Percentiles rank a stretch among this genome's conserved stretches.
These are phyloP conservation scores for Calcarius lapponicus DNA, from an alignment of 2,797 vertebrate genomes.

Conservation along the genomic window DNA sequence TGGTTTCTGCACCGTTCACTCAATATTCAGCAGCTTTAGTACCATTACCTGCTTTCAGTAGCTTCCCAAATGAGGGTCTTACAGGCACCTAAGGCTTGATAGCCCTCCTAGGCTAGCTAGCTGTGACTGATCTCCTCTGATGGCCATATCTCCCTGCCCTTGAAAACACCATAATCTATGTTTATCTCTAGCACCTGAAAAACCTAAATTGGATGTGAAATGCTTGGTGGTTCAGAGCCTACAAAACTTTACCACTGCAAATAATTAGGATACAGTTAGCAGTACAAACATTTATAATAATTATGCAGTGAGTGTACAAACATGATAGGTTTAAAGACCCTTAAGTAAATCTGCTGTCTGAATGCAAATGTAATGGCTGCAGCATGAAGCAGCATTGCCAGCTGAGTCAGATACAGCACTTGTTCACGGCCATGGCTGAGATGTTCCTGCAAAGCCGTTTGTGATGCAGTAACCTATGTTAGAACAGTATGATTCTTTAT, in stretches of 20 bases:
- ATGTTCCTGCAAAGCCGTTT: not conserved
- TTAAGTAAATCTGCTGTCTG: not conserved
- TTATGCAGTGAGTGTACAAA: not conserved
- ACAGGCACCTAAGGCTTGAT: not conserved
- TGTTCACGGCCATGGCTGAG: not conserved
- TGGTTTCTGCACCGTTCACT: not conserved
- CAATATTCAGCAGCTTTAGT: not conserved
- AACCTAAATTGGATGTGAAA: not conserved
- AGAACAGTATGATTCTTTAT: constrained; percentile 24
- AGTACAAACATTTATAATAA: not conserved
- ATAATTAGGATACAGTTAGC: not conserved
- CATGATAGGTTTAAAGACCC: not conserved
- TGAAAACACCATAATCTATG: not conserved
- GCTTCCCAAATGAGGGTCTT: not conserved
- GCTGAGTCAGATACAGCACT: not conserved
- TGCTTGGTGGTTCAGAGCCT: not conserved
- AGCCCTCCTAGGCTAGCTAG: not conserved
- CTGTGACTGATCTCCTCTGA: not conserved
- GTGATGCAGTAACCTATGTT: accelerated
- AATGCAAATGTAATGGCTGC: not conserved
- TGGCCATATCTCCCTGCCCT: not conserved
- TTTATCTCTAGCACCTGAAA: not conserved
- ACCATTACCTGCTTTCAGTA: not conserved
- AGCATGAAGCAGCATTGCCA: not conserved
- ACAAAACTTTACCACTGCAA: not conserved